Evolutionary conservation across 1,140 invertebrate species (phyloP).

Genomic region (Venustaconcha ellipsiformis): DNA sequence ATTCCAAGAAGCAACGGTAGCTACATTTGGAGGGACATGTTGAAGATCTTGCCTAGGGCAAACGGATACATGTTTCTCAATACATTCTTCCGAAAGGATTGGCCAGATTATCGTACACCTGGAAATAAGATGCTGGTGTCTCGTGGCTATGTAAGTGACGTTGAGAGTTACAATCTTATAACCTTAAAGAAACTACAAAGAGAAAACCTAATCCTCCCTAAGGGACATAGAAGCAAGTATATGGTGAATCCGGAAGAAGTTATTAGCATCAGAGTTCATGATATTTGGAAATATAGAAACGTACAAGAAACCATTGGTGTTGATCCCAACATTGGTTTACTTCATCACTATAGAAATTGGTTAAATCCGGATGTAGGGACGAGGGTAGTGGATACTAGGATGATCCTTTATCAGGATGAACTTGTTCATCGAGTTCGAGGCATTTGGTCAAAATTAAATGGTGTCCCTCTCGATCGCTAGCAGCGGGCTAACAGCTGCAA

Average conservation of each 20-base stretch:
- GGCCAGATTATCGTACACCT: background rate
- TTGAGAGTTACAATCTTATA: slow-evolving; percentile 7
- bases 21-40: no score
- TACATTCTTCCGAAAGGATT: slow-evolving; percentile 19
- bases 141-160: background rate
- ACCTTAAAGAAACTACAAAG: slow-evolving; percentile 14
- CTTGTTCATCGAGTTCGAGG: slow-evolving; percentile 1
- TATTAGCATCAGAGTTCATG: slow-evolving; percentile 11
- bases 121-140: background rate
- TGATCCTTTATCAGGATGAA: background rate
- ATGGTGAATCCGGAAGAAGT: slow-evolving; percentile 3
- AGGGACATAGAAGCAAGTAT: slow-evolving; percentile 9
- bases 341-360: slow-evolving; percentile 30
- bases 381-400: background rate
- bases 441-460: slow-evolving; percentile 3
- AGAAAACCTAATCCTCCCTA: slow-evolving; percentile 5
- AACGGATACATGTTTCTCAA: slow-evolving; percentile 8
- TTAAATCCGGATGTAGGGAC: background rate
- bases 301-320: background rate
- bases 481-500: background rate
- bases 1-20: slow-evolving; percentile 2
- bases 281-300: background rate
- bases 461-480: background rate
- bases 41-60: no score
- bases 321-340: background rate